Evolutionary conservation across 2,888 invertebrate species (phyloP), one percentile per base, ranked within the genome.

Genomic region (Mythimna impura): DNA sequence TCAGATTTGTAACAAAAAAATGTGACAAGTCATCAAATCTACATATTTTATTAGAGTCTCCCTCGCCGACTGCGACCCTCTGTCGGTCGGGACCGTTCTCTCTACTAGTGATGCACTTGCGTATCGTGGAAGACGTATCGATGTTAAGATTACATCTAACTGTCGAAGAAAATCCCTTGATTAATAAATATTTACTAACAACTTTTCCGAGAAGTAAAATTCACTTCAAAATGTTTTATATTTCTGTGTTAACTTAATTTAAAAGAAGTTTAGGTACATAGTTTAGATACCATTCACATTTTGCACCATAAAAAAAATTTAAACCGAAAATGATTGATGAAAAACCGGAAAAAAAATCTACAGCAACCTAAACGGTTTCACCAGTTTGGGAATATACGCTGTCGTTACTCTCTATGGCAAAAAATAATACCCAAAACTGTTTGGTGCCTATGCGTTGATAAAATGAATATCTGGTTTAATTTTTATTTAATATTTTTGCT

Each of bases 1-100:
- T 93, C 90, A 92, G 95, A 95, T 95, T 95, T 95, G 94, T 94
- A 91, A 90, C 95, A 95, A 96, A 95, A 47, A 96, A 96, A 96
- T 95, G 94, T 96, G 95, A 94, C 96, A 96, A 96, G 95, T 96
- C 96, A 96, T 96, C 96, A 96, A 96, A 96, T 96, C 96, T 96
- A 94, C 96, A 96, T 96, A 96, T 96, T 96, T 96, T 96, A 96
- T 96, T 96, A 95, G 94, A 91, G 89, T 94, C 93, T 93, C 93
- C 91, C 93, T 93, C 91, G 91, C 92, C 91, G 90, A 92, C 91
- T 92, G 90, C 92, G 93, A 94, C 95, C 95, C 94, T 95, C 95
- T 90, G 94, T 91, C 89, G 91, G 91, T 90, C 86, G 92, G 90
- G 90, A 90, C 91, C 89, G 88, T 88, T 90, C 86, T 83, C 75